phyloP scores from a whole-genome alignment of 2,113 vertebrate genomes.

The Phocoena sinus region DNA sequence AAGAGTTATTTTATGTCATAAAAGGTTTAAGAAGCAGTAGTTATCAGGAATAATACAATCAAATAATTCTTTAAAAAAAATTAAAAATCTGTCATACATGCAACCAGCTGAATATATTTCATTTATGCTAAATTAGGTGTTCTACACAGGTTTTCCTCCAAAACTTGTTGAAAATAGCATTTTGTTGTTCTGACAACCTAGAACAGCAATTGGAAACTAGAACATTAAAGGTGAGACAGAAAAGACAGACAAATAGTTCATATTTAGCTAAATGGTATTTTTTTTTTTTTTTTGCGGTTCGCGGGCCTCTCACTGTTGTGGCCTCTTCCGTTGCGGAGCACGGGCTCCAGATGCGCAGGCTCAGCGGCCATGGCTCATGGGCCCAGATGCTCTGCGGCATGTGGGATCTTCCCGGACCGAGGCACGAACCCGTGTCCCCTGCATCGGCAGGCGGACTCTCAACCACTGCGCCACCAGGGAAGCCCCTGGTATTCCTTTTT shows the following conservation, averaged over 20 bases:
- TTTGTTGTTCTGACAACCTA: constrained; percentile 60
- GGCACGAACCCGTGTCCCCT: no score
- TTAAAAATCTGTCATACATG: not conserved
- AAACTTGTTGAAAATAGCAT: constrained; percentile 50
- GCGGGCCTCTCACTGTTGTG: no score
- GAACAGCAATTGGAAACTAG: constrained; percentile 21
- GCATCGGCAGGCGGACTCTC: no score
- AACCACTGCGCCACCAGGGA: no score
- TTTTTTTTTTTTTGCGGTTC: no score
- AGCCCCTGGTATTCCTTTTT: not conserved
- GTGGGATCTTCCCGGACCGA: no score
- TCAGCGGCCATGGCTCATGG: no score
- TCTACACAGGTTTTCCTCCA: constrained; percentile 32
- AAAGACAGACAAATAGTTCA: constrained; percentile 25
- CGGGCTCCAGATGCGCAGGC: no score
- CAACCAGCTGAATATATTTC: not conserved
- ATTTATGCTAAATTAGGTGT: constrained; percentile 47
- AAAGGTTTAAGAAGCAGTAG: not conserved
- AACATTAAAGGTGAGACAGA: constrained; percentile 10
- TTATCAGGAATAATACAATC: not conserved
- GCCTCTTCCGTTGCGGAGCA: no score
- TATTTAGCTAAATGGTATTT: not conserved
- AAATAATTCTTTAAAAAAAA: not conserved
- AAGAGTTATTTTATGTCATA: not conserved
- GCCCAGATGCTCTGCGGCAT: no score